These are phyloP conservation scores for Orbicella faveolata DNA, from an alignment of 64 coral and sea anemone genomes.

Conservation along the genomic window DNA sequence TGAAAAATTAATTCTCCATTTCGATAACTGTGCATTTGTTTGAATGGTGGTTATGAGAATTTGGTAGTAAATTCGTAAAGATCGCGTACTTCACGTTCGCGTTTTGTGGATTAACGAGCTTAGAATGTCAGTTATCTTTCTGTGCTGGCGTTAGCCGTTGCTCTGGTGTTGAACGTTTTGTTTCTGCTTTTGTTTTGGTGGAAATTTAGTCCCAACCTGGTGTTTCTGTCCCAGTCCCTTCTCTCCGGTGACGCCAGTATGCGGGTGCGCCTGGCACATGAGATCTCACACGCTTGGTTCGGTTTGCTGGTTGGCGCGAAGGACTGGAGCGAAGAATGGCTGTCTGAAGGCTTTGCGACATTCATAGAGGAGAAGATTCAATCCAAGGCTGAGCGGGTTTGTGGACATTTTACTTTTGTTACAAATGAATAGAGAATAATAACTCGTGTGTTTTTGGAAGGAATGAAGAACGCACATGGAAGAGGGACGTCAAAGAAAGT, in stretches of 20 bases:
- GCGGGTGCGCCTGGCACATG: constrained; percentile 87
- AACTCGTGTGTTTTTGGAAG: background rate
- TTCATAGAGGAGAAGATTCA: constrained; percentile 97
- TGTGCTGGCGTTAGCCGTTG: background rate
- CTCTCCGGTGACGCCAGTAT: constrained; percentile 88
- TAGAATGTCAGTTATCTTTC: no score
- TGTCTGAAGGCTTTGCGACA: constrained; percentile 92
- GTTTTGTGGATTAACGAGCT: no score
- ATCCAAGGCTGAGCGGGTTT: constrained; percentile 75
- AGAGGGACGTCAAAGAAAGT: background rate
- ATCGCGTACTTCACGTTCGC: no score
- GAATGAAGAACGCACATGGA: background rate
- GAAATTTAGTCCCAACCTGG: constrained; percentile 83
- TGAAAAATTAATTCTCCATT: no score
- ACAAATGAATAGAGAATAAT: background rate
- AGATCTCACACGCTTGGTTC: constrained; percentile 98
- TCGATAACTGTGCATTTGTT: background rate
- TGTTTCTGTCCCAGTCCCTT: constrained; percentile 94
- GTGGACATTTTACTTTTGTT: background rate
- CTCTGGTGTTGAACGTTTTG: background rate
- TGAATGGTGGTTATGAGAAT: background rate
- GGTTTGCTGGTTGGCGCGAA: constrained; percentile 92
- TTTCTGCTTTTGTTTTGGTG: background rate
- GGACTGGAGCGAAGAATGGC: constrained; percentile 98
- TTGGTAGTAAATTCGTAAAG: no score